These are phyloP conservation scores for Sipha flava DNA, from an alignment of 1,140 invertebrate genomes.

Conservation along the genomic window DNA sequence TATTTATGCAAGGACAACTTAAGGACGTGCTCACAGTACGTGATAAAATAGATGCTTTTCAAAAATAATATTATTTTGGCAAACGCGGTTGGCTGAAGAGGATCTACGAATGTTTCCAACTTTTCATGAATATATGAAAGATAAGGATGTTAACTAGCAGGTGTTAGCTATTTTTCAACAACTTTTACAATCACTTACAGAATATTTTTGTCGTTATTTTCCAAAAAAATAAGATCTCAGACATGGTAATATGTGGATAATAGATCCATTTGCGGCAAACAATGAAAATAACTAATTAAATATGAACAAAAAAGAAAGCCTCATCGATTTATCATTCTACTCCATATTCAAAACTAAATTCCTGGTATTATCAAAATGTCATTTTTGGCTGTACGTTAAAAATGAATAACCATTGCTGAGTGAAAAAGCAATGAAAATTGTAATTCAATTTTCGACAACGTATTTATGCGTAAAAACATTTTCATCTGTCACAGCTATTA, in stretches of 20 bases:
- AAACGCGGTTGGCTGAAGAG: background rate
- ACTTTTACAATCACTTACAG: background rate
- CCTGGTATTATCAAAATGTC: background rate
- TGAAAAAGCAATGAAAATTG: constrained; percentile 4
- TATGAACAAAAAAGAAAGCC: background rate
- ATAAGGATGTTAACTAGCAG: background rate
- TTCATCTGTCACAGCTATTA: constrained; percentile 33
- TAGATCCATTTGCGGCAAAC: background rate
- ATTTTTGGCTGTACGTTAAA: background rate
- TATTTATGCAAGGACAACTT: constrained; percentile 26
- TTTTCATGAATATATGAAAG: background rate
- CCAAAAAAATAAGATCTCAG: background rate
- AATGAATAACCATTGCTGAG: background rate
- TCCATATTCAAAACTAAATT: background rate
- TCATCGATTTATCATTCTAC: background rate
- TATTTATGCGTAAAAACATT: background rate
- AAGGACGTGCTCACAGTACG: constrained; percentile 13
- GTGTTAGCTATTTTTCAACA: constrained; percentile 7
- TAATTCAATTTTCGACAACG: constrained; percentile 33
- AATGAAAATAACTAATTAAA: background rate
- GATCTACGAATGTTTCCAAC: background rate
- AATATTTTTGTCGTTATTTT: background rate
- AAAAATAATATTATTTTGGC: constrained; percentile 4
- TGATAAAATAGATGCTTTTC: constrained; percentile 27
- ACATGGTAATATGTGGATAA: background rate